Evolutionary conservation across 2,113 vertebrate genomes (phyloP).

Genomic region (Dromiciops gliroides): DNA sequence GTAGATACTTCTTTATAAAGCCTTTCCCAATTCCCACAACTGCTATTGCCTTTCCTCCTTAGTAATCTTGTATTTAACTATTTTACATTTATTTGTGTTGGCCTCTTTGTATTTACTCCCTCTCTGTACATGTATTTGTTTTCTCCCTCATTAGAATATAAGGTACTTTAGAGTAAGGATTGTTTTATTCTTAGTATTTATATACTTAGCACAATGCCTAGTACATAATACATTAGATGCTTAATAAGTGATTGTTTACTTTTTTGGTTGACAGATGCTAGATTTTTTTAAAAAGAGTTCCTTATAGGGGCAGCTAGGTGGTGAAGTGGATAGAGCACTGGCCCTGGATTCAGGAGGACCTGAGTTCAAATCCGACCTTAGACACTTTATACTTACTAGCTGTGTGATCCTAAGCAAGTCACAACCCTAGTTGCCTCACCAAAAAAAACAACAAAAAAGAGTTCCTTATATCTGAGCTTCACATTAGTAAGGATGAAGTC

Average conservation of each 20-base stretch:
- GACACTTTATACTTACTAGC: too few relatives aligned
- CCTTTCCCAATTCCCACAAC: neutral
- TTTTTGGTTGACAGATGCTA: neutral
- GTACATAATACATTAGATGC: neutral
- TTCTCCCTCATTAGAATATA: neutral
- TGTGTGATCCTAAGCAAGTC: too few relatives aligned
- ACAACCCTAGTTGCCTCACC: too few relatives aligned
- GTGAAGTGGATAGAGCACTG: too few relatives aligned
- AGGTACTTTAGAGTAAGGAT: neutral
- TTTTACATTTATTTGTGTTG: neutral
- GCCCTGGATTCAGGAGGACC: too few relatives aligned
- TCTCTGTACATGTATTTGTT: neutral
- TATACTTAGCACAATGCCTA: neutral
- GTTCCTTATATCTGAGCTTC: slow-evolving; percentile 31
- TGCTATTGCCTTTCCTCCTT: neutral
- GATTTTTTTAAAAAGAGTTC: slow-evolving; percentile 48
- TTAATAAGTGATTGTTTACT: neutral
- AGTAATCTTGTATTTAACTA: neutral
- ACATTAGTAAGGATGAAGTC: neutral
- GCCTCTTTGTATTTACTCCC: neutral
- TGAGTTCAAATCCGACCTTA: too few relatives aligned
- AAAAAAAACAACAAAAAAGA: too few relatives aligned
- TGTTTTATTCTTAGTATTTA: neutral
- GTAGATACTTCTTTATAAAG: too few relatives aligned
- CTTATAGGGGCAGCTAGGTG: too few relatives aligned